These are phyloP conservation scores for Fabriciana adippe DNA, from an alignment of 2,888 invertebrate genomes.

Conservation along the genomic window DNA sequence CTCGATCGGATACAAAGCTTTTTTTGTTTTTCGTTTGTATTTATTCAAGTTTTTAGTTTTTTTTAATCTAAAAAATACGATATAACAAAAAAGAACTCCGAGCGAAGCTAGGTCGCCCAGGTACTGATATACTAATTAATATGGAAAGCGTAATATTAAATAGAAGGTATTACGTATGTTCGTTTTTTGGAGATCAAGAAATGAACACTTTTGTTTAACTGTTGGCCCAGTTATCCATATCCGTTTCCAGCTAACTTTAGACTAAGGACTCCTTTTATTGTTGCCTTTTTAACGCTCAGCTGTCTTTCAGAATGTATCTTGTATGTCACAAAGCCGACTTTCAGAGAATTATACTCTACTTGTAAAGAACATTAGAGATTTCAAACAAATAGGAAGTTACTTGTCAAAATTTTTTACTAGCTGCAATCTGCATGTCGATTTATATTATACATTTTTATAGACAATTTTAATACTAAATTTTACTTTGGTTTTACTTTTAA, in stretches of 20 bases:
- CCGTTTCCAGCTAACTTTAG: conserved; percentile 1
- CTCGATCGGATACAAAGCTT: too few relatives aligned
- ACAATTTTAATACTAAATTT: neutral
- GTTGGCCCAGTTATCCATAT: conserved; percentile 11
- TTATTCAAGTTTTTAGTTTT: too few relatives aligned
- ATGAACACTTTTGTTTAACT: conserved; percentile 3
- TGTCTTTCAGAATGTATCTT: conserved; percentile 15
- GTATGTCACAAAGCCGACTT: conserved; percentile 7
- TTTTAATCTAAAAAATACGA: too few relatives aligned
- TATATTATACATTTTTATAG: neutral
- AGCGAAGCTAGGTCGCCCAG: too few relatives aligned
- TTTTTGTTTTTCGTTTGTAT: too few relatives aligned
- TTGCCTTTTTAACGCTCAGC: conserved; percentile 19
- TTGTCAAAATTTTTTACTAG: neutral
- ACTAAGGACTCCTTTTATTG: conserved; percentile 15
- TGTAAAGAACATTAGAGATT: conserved; percentile 7
- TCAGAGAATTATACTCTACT: conserved; percentile 11
- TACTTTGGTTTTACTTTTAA: too few relatives aligned
- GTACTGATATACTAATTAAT: too few relatives aligned
- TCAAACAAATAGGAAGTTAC: neutral
- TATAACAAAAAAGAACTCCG: too few relatives aligned
- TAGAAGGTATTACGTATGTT: neutral
- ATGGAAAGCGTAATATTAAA: conserved; percentile 1
- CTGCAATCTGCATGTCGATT: neutral
- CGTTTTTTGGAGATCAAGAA: conserved; percentile 9